phyloP scores from a whole-genome alignment of 2,888 invertebrate species.

The Escarpia spicata region DNA sequence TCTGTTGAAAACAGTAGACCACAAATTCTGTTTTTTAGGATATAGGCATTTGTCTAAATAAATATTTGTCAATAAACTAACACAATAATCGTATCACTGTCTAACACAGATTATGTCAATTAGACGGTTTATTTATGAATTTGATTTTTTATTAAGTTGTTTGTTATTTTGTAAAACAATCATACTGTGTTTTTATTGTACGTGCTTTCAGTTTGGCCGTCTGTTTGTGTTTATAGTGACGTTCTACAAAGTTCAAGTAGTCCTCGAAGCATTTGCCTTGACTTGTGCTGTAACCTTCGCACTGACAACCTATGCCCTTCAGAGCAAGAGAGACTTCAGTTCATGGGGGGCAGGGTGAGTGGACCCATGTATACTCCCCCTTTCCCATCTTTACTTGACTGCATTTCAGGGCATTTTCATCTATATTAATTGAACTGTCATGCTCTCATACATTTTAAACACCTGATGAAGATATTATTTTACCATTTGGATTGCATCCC shows the following conservation, averaged over 20 bases:
- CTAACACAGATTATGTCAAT: slow-evolving; percentile 1
- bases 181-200: not conserved
- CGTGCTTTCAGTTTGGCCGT: not conserved
- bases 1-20: too few relatives aligned
- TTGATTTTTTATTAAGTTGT: not conserved
- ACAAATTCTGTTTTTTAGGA: too few relatives aligned
- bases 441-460: not conserved
- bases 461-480: not conserved
- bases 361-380: not conserved
- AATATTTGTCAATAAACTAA: not conserved
- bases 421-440: not conserved
- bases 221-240: slow-evolving; percentile 69
- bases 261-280: slow-evolving; percentile 81
- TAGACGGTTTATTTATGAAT: not conserved
- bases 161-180: not conserved
- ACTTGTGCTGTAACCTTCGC: slow-evolving; percentile 80
- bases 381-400: not conserved
- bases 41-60: too few relatives aligned
- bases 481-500: too few relatives aligned
- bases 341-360: slow-evolving; percentile 80
- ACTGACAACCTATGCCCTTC: slow-evolving; percentile 84
- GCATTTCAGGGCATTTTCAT: not conserved
- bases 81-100: not conserved
- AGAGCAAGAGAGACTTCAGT: slow-evolving; percentile 86
- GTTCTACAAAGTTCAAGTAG: slow-evolving; percentile 79